phyloP scores from a whole-genome alignment of 1,140 invertebrate genomes.

The Euwallacea fornicatus region DNA sequence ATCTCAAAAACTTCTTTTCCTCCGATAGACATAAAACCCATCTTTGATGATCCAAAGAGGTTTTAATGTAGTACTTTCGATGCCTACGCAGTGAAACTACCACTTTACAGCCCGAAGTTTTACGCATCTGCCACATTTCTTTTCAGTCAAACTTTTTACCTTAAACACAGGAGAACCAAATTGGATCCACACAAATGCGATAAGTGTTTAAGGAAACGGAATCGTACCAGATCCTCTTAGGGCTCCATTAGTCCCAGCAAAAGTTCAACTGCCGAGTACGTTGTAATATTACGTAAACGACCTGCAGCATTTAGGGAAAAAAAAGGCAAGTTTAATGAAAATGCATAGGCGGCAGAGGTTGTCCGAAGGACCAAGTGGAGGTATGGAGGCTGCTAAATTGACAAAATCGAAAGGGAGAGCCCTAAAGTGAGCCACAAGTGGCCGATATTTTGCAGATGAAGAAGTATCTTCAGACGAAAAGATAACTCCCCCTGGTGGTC shows the following conservation, averaged over 20 bases:
- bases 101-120: too few relatives aligned
- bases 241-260: conserved; percentile 81
- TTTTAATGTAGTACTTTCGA: too few relatives aligned
- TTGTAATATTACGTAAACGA: conserved; percentile 85
- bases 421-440: conserved; percentile 56
- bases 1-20: too few relatives aligned
- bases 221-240: conserved; percentile 83
- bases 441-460: conserved; percentile 49
- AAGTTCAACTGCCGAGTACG: conserved; percentile 78
- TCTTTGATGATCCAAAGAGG: too few relatives aligned
- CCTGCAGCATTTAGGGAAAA: conserved; percentile 77
- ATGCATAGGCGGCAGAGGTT: conserved; percentile 62
- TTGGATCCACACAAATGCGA: conserved; percentile 80
- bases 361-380: conserved; percentile 52
- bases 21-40: too few relatives aligned
- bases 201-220: conserved; percentile 84
- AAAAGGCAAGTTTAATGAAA: conserved; percentile 73
- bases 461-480: conserved; percentile 54
- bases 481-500: too few relatives aligned
- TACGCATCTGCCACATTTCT: too few relatives aligned
- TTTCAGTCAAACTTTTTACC: conserved; percentile 48
- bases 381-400: conserved; percentile 41
- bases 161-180: conserved; percentile 73
- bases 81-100: too few relatives aligned
- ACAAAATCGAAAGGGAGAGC: conserved; percentile 4